Evolutionary conservation across 2,113 vertebrate genomes (phyloP).

Genomic region (Elephas maximus): DNA sequence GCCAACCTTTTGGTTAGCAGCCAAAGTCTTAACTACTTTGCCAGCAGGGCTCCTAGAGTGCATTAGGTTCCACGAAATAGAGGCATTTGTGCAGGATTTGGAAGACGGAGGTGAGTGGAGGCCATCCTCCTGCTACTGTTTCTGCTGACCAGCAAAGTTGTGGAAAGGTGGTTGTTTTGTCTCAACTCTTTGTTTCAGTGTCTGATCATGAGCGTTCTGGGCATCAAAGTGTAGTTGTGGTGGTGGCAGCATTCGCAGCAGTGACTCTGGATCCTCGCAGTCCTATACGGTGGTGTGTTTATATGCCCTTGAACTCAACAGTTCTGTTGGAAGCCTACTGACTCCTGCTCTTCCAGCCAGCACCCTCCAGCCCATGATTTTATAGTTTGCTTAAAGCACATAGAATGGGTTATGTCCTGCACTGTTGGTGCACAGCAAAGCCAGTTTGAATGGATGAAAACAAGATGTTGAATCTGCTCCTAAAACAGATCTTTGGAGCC

Average conservation of each 20-base stretch:
- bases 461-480: neutral
- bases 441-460: neutral
- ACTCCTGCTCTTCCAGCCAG: neutral
- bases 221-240: neutral
- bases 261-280: neutral
- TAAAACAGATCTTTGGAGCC: neutral
- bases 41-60: neutral
- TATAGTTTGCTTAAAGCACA: neutral
- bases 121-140: neutral
- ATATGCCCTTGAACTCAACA: neutral
- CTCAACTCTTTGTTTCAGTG: neutral
- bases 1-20: no score
- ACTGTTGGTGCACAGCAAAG: neutral
- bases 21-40: no score
- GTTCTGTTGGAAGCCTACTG: neutral
- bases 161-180: neutral
- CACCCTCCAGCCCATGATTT: neutral
- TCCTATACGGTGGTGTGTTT: accelerated
- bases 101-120: neutral
- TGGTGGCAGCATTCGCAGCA: neutral
- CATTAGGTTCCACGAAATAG: neutral
- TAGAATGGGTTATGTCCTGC: neutral
- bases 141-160: neutral
- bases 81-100: neutral
- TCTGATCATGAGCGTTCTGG: neutral